Conservation (phyloP, 1,140 invertebrate species). For the Thaumatotibia leucotreta region DNA sequence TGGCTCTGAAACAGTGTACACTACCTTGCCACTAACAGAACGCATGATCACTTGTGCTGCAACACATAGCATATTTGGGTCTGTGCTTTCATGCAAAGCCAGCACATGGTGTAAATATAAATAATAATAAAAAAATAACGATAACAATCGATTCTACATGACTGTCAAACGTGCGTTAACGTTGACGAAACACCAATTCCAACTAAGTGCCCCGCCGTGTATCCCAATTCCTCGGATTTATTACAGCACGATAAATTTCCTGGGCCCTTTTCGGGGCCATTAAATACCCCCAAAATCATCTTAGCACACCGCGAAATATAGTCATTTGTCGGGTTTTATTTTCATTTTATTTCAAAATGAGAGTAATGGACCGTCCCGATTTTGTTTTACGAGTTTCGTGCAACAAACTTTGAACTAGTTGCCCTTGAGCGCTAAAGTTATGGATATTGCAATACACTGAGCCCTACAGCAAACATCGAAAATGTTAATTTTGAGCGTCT, state of each 20-base stretch:
- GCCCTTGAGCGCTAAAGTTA: background rate
- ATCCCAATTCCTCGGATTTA: constrained; percentile 29
- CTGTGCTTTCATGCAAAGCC: too few species aligned
- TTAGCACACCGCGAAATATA: constrained; percentile 17
- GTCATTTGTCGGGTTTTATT: constrained; percentile 1
- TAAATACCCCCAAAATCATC: constrained; percentile 29
- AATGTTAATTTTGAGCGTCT: too few species aligned
- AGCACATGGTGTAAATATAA: too few species aligned
- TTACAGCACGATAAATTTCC: constrained; percentile 23
- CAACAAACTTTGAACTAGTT: background rate
- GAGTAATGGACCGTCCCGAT: background rate
- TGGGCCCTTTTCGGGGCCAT: constrained; percentile 29
- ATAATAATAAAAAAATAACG: too few species aligned
- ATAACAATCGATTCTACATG: background rate
- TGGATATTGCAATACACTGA: too few species aligned
- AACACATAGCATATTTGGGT: too few species aligned
- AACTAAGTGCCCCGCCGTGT: constrained; percentile 28
- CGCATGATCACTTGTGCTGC: too few species aligned
- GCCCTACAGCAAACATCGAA: too few species aligned
- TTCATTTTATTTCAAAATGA: constrained; percentile 3
- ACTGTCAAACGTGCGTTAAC: background rate
- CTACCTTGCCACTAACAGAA: too few species aligned
- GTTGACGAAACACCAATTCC: constrained; percentile 23
- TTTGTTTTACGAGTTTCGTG: background rate
- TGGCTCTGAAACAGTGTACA: too few species aligned